Base-by-base conservation (phyloP, 2,888 invertebrate genomes). In the Chrysolina haemoptera region DNA sequence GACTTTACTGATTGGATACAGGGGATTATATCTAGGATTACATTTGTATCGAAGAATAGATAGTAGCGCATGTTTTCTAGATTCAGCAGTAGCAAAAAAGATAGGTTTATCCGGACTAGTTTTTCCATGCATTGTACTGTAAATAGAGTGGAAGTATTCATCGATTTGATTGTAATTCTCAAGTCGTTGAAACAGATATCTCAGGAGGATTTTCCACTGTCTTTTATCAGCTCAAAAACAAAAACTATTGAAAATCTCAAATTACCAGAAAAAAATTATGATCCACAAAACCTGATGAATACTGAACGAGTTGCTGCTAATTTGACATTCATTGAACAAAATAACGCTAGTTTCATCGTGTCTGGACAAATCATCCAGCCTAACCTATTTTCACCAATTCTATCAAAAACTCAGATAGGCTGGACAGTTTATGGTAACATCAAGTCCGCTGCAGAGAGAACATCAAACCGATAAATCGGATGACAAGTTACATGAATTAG, bases 331-430 rank as follows among this genome's bases (percentile, higher is more conserved):
- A 55, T 55, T 10, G 55, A 8, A n/a, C 55, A 55, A 55, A 55
- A 55, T 55, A 55, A 55, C 20, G 55, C 55, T 55, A 10, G n/a
- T 55, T 20, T 55, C 6, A 55, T 55, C 2, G 55, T 55, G 10
- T 55, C 20, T 20, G 1, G 55, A 20, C 55, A 55, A 55, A 20
- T 55, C 5, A 55, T 55, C 16, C 55, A 55, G 55, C 55, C 55
- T 20, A 4, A 55, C 9, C 55, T 12, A 55, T 2, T 14, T 20
- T 20, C 10, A 10, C 55, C 55, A n/a, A 20, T 55, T 55, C 10
- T 55, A 1, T 55, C 11, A 16, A 55, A 55, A 55, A 55, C 18
- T 18, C 16, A 16, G n/a, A 55, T 55, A 16, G 55, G n/a, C 2
- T 55, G 18, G 55, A 55, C 55, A 55, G 1, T 55, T 10, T 12